Percentiles rank a stretch among this genome's conserved stretches.
phyloP scores from a whole-genome alignment of 2,113 vertebrate species.

The Rhabdomys dilectus region DNA sequence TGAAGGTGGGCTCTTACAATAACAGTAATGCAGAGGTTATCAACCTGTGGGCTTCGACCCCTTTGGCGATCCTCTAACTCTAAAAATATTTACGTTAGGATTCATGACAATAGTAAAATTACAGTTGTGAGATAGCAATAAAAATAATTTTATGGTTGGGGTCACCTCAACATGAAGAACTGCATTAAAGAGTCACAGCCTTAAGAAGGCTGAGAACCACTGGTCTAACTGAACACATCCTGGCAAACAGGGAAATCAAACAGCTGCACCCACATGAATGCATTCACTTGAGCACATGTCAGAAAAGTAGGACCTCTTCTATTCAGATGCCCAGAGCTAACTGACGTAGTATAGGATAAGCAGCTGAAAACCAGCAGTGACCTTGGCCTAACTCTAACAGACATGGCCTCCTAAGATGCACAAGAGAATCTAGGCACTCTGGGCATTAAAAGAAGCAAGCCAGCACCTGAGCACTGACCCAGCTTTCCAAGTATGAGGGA shows the following conservation, averaged over 20 bases:
- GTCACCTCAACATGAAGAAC: not conserved
- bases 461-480: constrained; percentile 27
- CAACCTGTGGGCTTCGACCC: not conserved
- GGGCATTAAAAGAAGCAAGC: not conserved
- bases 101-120: not conserved
- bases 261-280: not conserved
- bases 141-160: not conserved
- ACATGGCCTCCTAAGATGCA: constrained; percentile 24
- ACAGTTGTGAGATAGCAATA: not conserved
- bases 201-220: not conserved
- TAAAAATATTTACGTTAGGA: not conserved
- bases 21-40: not conserved
- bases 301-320: constrained; percentile 34
- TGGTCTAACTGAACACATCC: constrained; percentile 9
- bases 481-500: not conserved
- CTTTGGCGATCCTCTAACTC: not conserved
- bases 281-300: not conserved
- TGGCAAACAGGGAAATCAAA: not conserved
- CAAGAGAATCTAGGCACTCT: not conserved
- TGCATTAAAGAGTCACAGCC: not conserved
- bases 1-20: constrained; percentile 18
- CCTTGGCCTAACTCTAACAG: constrained; percentile 18
- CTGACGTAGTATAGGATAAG: not conserved
- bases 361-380: not conserved
- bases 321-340: not conserved